Evolutionary conservation across 53 echinoderm and acorn worm species (phyloP), one percentile per base, ranked within the genome.

Genomic region (Crossaster papposus): DNA sequence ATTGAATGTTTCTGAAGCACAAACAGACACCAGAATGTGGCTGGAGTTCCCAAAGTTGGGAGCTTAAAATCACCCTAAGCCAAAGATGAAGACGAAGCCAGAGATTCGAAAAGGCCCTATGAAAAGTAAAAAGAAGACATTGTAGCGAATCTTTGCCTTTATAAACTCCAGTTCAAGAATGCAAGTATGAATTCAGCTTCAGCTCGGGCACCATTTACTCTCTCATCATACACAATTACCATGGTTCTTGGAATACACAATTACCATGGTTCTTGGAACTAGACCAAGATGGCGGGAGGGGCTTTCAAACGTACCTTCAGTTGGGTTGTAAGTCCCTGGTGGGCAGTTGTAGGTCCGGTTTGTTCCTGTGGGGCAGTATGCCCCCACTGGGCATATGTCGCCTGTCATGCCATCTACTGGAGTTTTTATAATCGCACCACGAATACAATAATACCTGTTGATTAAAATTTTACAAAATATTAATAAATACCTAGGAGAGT

Each of bases 281-380:
- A 52, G 58, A 36, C 54, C 26, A 31, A 53, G 52, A 79, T 81
- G 68, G 82, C 11, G 11, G 24, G 4, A n/a, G 28, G 24, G 10
- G 4, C 2, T 31, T 28, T 53, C 17, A 3, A 78, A 51, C 64
- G 22, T 89, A 95, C 96, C 98, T 97, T 95, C 79, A 9, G 96
- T 96, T 18, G 98, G 98, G 80, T 97, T 97, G 83, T 96, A 97
- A 0, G 96, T 97, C 28, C 96, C 96, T 30, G 98, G 98, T 74
- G 98, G 98, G 62, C 98, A 97, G 51, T 94, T 88, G 64, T 94
- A 94, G 0, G 98, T 96, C 65, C 90, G 93, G 78, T 97, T 97
- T 11, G 98, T 95, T 30, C 98, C 98, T 20, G 77, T 81, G 0
- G 98, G 98, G 65, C 98, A 97, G 76, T 91, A 97, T 14, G 92